Conservation (phyloP, 2,797 vertebrate species). For the Manis crassicaudata region DNA sequence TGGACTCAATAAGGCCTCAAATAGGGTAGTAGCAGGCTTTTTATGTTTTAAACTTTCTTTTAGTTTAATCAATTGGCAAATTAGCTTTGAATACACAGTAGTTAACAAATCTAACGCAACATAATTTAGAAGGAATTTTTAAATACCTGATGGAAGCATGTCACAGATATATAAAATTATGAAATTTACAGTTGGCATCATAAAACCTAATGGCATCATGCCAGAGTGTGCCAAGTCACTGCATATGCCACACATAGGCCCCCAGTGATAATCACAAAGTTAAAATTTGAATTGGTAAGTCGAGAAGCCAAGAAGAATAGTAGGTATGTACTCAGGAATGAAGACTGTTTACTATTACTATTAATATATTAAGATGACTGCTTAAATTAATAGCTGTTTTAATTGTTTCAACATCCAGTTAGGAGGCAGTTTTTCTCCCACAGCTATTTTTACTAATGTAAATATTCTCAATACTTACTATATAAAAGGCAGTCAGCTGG, state of each 20-base stretch:
- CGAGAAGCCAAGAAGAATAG: background rate
- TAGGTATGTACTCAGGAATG: background rate
- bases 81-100: background rate
- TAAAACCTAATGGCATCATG: background rate
- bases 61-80: background rate
- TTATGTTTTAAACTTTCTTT: background rate
- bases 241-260: background rate
- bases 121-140: conserved; percentile 35
- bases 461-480: background rate
- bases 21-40: background rate
- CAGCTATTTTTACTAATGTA: conserved; percentile 20
- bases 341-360: background rate
- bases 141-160: background rate
- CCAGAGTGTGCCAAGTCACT: background rate
- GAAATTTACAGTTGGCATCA: background rate
- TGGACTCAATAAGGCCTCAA: background rate
- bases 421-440: background rate
- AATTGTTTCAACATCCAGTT: background rate
- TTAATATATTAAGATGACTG: background rate
- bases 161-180: background rate
- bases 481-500: background rate
- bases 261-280: background rate
- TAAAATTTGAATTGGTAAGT: conserved; percentile 3
- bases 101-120: conserved; percentile 10
- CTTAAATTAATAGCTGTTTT: conserved; percentile 30